Conservation (phyloP, 2,888 invertebrate species). For the Ornithoptera priamus region DNA sequence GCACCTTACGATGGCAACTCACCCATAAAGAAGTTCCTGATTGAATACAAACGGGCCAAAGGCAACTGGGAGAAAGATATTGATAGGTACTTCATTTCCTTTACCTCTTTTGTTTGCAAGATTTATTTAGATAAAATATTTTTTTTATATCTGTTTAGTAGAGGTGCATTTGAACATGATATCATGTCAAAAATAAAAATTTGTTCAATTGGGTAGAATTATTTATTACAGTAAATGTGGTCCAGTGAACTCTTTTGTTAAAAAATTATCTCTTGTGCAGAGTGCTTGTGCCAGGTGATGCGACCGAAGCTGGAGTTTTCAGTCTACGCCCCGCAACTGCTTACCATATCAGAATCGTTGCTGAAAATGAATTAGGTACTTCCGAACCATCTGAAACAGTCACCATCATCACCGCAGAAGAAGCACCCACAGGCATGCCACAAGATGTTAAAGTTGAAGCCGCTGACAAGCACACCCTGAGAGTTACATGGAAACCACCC, state of each 20-base stretch:
- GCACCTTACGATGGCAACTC: slow-evolving; percentile 96
- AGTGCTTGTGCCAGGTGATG: slow-evolving; percentile 93
- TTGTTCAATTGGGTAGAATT: no score
- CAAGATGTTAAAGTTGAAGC: slow-evolving; percentile 92
- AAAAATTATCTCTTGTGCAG: slow-evolving; percentile 47
- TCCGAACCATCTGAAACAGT: slow-evolving; percentile 96
- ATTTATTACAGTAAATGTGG: no score
- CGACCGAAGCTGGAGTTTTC: slow-evolving; percentile 93
- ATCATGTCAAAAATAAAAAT: background rate
- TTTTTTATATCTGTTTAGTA: background rate
- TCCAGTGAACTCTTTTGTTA: no score
- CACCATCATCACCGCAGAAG: slow-evolving; percentile 97
- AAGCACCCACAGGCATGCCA: slow-evolving; percentile 91
- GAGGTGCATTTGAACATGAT: background rate
- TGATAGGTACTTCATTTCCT: slow-evolving; percentile 78
- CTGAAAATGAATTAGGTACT: slow-evolving; percentile 95
- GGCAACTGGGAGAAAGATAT: slow-evolving; percentile 86
- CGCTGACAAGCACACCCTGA: slow-evolving; percentile 91
- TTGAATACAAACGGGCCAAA: slow-evolving; percentile 94
- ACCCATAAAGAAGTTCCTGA: slow-evolving; percentile 92
- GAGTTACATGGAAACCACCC: slow-evolving; percentile 95
- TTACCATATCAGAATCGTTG: slow-evolving; percentile 94
- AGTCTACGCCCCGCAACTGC: slow-evolving; percentile 94
- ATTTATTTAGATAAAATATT: background rate
- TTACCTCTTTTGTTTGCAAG: background rate